A percentile compares a stretch with the other conserved stretches of the same genome.
phyloP scores from a whole-genome alignment of 1,140 invertebrate genomes.

The Drosophila nigromelanica region DNA sequence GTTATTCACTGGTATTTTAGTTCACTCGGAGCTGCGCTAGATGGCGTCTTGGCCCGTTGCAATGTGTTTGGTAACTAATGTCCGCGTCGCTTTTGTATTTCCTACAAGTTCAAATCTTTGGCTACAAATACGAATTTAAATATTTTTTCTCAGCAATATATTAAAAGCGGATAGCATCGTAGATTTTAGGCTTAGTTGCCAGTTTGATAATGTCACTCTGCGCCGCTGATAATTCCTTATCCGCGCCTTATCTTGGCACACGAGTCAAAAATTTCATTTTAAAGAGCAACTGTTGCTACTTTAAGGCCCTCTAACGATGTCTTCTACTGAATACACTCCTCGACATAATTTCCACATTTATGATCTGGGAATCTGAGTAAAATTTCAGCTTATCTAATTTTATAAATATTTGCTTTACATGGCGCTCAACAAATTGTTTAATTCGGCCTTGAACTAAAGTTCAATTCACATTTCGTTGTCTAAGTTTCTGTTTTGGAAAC shows the following conservation, averaged over 20 bases:
- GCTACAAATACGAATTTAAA: constrained; percentile 59
- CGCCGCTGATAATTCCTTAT: constrained; percentile 59
- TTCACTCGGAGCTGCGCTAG: constrained; percentile 20
- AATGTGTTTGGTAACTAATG: constrained; percentile 54
- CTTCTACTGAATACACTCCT: too few species aligned
- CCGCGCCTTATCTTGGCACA: constrained; percentile 56
- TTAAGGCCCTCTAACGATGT: not conserved
- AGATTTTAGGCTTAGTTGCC: constrained; percentile 69
- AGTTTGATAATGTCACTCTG: constrained; percentile 74
- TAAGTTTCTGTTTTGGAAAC: constrained; percentile 2
- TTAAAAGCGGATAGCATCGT: constrained; percentile 39
- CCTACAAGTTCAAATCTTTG: constrained; percentile 64
- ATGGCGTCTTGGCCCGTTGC: constrained; percentile 56
- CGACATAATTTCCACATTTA: constrained; percentile 38
- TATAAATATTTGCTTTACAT: constrained; percentile 32
- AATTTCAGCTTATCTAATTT: constrained; percentile 25
- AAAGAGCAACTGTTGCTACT: constrained; percentile 7
- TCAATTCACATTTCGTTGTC: constrained; percentile 45
- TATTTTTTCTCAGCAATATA: constrained; percentile 64
- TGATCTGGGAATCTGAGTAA: constrained; percentile 35
- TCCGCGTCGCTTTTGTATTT: constrained; percentile 34
- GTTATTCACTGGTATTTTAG: not conserved
- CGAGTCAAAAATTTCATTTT: constrained; percentile 38
- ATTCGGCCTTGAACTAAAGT: constrained; percentile 59
- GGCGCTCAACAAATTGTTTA: constrained; percentile 5